A percentile compares a stretch with the other conserved stretches of the same genome.
Conservation (phyloP, 2,797 vertebrate species). For the Melanitta fusca region DNA sequence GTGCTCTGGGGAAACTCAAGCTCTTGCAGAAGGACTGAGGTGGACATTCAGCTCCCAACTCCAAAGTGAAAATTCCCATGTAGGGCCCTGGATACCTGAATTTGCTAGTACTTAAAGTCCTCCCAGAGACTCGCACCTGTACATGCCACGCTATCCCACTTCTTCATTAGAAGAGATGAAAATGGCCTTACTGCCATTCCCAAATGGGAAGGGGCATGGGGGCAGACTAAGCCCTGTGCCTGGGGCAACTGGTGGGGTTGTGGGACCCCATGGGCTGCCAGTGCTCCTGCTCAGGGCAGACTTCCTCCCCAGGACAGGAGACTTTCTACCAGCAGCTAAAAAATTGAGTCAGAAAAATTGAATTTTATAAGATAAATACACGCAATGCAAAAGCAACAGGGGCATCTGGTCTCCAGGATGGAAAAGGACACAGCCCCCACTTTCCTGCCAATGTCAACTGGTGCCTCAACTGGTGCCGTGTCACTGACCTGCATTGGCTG, state of each 20-base stretch:
- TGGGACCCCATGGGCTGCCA: rapidly evolving
- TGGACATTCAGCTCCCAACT: neutral
- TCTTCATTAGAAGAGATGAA: neutral
- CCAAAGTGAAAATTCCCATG: neutral
- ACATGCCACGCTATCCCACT: rapidly evolving
- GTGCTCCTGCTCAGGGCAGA: rapidly evolving
- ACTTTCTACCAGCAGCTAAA: neutral
- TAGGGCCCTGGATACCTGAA: rapidly evolving
- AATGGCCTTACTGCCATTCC: neutral
- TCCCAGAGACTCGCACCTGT: neutral
- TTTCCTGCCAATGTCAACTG: neutral
- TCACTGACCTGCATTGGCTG: neutral
- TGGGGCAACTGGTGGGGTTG: neutral
- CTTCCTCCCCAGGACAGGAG: neutral
- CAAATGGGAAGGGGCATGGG: rapidly evolving
- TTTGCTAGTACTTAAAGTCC: neutral
- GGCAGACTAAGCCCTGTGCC: too few relatives aligned
- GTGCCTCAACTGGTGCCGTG: neutral
- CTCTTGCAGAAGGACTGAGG: neutral
- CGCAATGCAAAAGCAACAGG: neutral
- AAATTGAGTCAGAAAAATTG: neutral
- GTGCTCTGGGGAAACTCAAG: neutral
- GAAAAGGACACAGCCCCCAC: neutral
- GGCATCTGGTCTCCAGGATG: rapidly evolving
- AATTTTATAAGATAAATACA: neutral